Evolutionary conservation across 2,888 invertebrate species (phyloP), one percentile per base, ranked within the genome.

Genomic region (Spisula subtruncata): DNA sequence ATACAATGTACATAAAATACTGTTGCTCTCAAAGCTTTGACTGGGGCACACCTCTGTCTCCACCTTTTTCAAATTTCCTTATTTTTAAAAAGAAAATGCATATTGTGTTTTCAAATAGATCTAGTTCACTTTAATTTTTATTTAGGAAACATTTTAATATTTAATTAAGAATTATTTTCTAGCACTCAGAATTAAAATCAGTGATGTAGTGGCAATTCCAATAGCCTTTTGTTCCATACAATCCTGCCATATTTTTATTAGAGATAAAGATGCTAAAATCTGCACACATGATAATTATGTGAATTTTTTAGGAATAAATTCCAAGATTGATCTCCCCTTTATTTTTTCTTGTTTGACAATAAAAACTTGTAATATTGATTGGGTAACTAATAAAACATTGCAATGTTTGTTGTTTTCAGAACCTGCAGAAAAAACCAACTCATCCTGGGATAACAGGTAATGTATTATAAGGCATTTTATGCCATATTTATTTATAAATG

Each of bases 391-490:
- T 66, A 25, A 25, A 14, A 51, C 12, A 51, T 51, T 51, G 10
- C 60, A 66, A 66, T 66, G 14, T 75, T 75, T 75, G 16, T 25
- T 75, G 14, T 20, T 89, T 94, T 41, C 91, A 95, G 95, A 94
- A 87, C 94, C 94, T 35, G 87, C 94, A 88, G 95, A 95, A 75
- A 95, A 95, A 88, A 88, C 93, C 48, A 94, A 93, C 75, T 93
- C 92, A 83, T 92, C 93, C 0, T 95, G 94, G 95, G 93, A 94
- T 81, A 94, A 94, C 82, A 94, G 96, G 94, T 95, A 89, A 41
- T 90, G 54, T 75, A 29, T 35, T 18, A 82, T 32, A 41, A n/a
- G n/a, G n/a, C n/a, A n/a, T n/a, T n/a, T n/a, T n/a, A n/a, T n/a
- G n/a, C n/a, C n/a, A n/a, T n/a, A n/a, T n/a, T n/a, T n/a, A n/a